These are phyloP conservation scores for Calyptommatus sinebrachiatus DNA, from an alignment of 2,113 vertebrate genomes.

Conservation along the genomic window DNA sequence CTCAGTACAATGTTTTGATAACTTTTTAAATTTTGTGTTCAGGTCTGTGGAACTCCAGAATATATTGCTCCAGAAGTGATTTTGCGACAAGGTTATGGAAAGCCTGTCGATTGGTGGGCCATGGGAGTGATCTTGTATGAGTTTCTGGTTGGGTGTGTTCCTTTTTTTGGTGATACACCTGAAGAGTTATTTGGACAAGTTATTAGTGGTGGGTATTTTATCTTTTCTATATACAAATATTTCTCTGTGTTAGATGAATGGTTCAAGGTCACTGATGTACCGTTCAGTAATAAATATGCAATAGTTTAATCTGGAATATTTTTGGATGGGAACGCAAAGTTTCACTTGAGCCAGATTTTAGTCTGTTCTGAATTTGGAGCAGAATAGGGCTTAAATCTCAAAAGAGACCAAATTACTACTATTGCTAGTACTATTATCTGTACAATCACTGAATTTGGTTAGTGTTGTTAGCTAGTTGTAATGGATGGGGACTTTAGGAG, in stretches of 20 bases:
- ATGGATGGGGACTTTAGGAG: too few relatives aligned
- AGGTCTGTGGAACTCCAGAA: constrained; percentile 96
- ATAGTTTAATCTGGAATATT: too few relatives aligned
- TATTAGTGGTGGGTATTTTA: constrained; percentile 86
- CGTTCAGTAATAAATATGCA: neutral
- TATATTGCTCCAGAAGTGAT: constrained; percentile 98
- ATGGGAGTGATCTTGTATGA: constrained; percentile 97
- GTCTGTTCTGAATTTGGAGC: too few relatives aligned
- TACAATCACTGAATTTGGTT: too few relatives aligned
- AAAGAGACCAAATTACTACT: too few relatives aligned
- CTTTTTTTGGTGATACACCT: constrained; percentile 95
- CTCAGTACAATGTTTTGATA: neutral
- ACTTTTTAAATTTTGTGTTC: constrained; percentile 8
- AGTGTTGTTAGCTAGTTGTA: too few relatives aligned
- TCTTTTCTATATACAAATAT: neutral
- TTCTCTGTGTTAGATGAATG: neutral
- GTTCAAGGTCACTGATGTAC: neutral
- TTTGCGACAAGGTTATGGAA: constrained; percentile 94
- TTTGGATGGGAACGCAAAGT: too few relatives aligned
- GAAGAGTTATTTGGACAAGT: constrained; percentile 98
- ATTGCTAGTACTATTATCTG: too few relatives aligned
- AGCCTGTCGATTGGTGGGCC: constrained; percentile 98
- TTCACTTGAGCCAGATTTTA: too few relatives aligned
- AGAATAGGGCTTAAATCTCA: too few relatives aligned
- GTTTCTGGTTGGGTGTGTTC: constrained; percentile 92